Evolutionary conservation across 2,888 invertebrate species (phyloP), one percentile per base, ranked within the genome.

Genomic region (Lycaena phlaeas): DNA sequence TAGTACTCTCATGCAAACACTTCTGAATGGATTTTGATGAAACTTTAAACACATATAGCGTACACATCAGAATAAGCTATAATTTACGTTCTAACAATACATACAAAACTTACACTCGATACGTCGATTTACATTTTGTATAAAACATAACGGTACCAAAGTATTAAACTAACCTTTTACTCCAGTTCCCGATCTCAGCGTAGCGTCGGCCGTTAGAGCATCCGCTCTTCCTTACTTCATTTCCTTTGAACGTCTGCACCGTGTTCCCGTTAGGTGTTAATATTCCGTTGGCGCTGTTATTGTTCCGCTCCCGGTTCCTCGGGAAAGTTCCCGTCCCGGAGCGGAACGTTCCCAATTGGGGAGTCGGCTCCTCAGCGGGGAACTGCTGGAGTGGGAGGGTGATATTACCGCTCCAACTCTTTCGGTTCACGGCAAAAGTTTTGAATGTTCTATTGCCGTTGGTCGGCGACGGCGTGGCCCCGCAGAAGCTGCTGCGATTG

Each of bases 121-220:
- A n/a, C n/a, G n/a, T n/a, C n/a, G n/a, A n/a, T n/a, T n/a, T n/a
- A n/a, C n/a, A n/a, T n/a, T n/a, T n/a, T n/a, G n/a, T n/a, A n/a
- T n/a, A n/a, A n/a, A n/a, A n/a, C n/a, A n/a, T n/a, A n/a, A n/a
- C n/a, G n/a, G n/a, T n/a, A n/a, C n/a, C n/a, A n/a, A 34, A 18
- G 10, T 18, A 57, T 57, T 56, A 40, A 56, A 69, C 81, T 76
- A 56, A 84, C 84, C 84, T 84, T 72, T 84, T 84, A 66, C 71
- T 85, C 86, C 86, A 87, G 74, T 85, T 84, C 66, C 87, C 86
- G 63, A 87, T 86, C 70, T 87, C 87, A 38, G 87, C 87, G 68
- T 87, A 87, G 49, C 87, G 81, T 49, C 87, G 76, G 57, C 86
- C 86, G 69, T 82, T 82, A 48, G 74, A 61, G 57, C 77, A 76